Evolutionary conservation across 2,888 invertebrate genomes (phyloP), one percentile per base, ranked within the genome.

Genomic region (Heliothis peltigera): DNA sequence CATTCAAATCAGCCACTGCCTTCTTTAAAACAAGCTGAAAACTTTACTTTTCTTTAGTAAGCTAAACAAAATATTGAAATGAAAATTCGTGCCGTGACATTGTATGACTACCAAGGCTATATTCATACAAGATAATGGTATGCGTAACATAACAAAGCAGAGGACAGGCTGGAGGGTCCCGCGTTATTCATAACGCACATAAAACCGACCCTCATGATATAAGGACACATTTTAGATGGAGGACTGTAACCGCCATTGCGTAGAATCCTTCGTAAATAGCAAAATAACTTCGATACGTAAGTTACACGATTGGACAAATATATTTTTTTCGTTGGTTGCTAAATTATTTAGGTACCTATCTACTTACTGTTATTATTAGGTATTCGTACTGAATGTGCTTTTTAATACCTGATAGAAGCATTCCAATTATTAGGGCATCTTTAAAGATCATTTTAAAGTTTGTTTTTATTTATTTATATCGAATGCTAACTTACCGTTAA

Each of bases 121-220:
- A 58, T 64, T 21, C 54, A 35, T 55, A 69, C 66, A 66, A 59
- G 54, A 60, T 81, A 80, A 82, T 84, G 70, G 75, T 84, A 84
- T 85, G 87, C 82, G 80, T 83, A 82, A 79, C 83, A 83, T 82
- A 83, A 82, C 84, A 83, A 85, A 83, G 80, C 70, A 44, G 19
- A 61, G 60, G 76, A 70, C 63, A 70, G 64, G 64, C 55, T 72
- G 65, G 66, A 80, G 79, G 74, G 69, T 77, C 88, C 88, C 72
- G 78, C 66, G 75, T 82, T 92, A 91, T 92, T 91, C 92, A 91
- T 91, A 91, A 87, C 86, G 72, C 80, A 82, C 86, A 87, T 89
- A 89, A 89, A 90, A 84, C 79, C 77, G 76, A 79, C 81, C 75
- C 77, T 81, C 78, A 73, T 79, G 80, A 83, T 84, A 83, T 86